Evolutionary conservation across 2,888 invertebrate species (phyloP), one percentile per base, ranked within the genome.

Genomic region (Drosophila helvetica): DNA sequence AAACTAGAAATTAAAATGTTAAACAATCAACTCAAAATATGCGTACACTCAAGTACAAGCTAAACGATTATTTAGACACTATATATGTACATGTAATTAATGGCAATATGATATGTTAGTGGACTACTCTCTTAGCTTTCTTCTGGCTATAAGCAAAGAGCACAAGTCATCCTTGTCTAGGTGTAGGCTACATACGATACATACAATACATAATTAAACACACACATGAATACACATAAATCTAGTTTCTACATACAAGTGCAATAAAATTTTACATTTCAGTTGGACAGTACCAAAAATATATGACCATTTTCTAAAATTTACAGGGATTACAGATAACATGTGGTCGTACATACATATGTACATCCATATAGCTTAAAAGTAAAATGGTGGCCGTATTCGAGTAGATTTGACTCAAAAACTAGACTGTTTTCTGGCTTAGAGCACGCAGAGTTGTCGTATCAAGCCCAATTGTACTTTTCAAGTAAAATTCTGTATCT

Each of bases 231-330:
- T 17, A 43, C 42, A 58, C 10, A 46, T 61, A 61, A 43, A 57
- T 30, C 43, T 62, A 68, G 51, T 48, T 68, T 47, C 52, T 51
- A 63, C 46, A 62, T 74, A 62, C 15, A 61, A 54, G 73, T 73
- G 73, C 73, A 73, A 73, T 73, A 73, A 56, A 57, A 53, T 64
- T 71, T 55, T 50, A 62, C 59, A 59, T 50, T 51, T 59, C 53
- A 61, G 61, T 61, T 52, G 48, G 25, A 50, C 48, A 38, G 48
- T 27, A 38, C 38, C 38, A 51, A 51, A 50, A 50, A 50, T 51
- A 51, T 46, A 47, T 56, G 10, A 27, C 30, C 15, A 50, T 42
- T 52, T 52, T 52, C 19, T 43, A 52, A 52, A 46, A 43, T 45
- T 33, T 43, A 7, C 38, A 38, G n/a, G 15, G n/a, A 38, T n/a